Conservation (phyloP, 2,113 vertebrate species). For the Scomber japonicus region DNA sequence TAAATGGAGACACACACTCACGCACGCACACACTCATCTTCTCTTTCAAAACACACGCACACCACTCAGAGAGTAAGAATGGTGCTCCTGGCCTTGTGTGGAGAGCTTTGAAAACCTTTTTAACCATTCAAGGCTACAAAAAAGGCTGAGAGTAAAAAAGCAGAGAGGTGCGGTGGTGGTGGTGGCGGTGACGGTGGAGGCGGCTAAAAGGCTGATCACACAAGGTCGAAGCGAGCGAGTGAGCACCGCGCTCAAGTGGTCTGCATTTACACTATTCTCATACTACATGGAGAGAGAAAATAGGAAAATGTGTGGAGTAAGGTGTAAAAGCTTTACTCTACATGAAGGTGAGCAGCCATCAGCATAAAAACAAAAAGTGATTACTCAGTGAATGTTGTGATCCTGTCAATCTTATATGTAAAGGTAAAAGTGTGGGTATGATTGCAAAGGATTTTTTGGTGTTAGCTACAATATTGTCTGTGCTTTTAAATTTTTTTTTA, state of each 20-base stretch:
- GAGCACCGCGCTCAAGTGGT: slow-evolving; percentile 27
- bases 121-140: slow-evolving; percentile 60
- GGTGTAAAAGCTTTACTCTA: not conserved
- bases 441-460: too few species aligned
- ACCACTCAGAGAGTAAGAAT: slow-evolving; percentile 41
- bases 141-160: slow-evolving; percentile 61
- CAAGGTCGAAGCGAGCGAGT: slow-evolving; percentile 45
- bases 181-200: not conserved
- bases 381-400: not conserved
- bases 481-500: too few species aligned
- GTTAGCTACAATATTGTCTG: too few species aligned
- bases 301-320: slow-evolving; percentile 15
- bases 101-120: slow-evolving; percentile 47
- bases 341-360: not conserved
- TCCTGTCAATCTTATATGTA: not conserved
- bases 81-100: slow-evolving; percentile 56
- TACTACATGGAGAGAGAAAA: slow-evolving; percentile 4
- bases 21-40: slow-evolving; percentile 10
- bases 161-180: not conserved
- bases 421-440: too few species aligned
- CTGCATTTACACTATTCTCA: slow-evolving; percentile 27
- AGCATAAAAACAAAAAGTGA: not conserved
- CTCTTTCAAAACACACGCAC: slow-evolving; percentile 26
- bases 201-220: slow-evolving; percentile 67
- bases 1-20: slow-evolving; percentile 4